Conservation (phyloP, 2,113 vertebrate species). For the Hyperopisus bebe region DNA sequence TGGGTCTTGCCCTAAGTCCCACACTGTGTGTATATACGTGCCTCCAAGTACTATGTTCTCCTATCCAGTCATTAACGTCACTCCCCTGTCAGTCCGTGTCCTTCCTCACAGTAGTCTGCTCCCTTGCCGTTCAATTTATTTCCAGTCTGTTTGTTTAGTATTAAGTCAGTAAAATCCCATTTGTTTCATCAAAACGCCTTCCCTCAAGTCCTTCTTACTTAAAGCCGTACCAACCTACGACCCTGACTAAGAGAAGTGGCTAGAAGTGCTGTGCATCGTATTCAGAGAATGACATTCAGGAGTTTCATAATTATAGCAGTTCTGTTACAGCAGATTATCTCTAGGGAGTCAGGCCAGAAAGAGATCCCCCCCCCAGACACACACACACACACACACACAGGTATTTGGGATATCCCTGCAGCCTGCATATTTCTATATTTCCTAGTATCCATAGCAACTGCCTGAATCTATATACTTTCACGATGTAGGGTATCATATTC, state of each 20-base stretch:
- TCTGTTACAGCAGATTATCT: neutral
- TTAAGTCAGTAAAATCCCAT: neutral
- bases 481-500: neutral
- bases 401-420: slow-evolving; percentile 12
- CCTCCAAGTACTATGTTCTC: no score
- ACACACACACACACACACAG: neutral
- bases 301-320: neutral
- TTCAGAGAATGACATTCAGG: neutral
- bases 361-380: neutral
- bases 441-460: slow-evolving; percentile 15
- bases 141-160: neutral
- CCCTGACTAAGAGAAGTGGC: neutral
- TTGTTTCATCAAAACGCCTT: neutral
- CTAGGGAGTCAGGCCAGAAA: neutral
- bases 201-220: no score
- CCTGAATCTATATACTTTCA: neutral
- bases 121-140: neutral
- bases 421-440: neutral
- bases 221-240: neutral
- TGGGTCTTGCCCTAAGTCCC: no score
- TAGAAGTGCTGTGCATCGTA: neutral
- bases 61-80: no score
- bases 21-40: no score
- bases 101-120: no score
- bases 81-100: no score